Percentiles rank a stretch among this genome's conserved stretches.
phyloP scores from a whole-genome alignment of 1,140 invertebrate genomes.

The Leptopilina clavipes region DNA sequence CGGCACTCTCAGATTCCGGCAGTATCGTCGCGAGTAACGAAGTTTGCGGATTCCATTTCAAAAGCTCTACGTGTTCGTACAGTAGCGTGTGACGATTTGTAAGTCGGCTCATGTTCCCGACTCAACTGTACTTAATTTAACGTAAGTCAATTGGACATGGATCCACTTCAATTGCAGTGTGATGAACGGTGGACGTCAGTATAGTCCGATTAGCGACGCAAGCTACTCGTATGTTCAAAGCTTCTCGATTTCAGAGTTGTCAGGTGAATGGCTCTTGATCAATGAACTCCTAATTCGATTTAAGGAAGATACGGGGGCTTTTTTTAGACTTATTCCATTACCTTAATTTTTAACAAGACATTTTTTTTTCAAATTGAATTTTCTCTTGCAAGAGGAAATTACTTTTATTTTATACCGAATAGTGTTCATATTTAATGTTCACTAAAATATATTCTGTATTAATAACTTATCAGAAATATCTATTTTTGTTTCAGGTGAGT shows the following conservation, averaged over 20 bases:
- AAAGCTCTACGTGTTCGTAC: slow-evolving; percentile 1
- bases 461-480: too few relatives aligned
- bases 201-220: slow-evolving; percentile 20
- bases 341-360: neutral
- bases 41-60: slow-evolving; percentile 27
- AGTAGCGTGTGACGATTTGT: slow-evolving; percentile 12
- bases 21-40: slow-evolving; percentile 28
- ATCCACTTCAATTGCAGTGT: slow-evolving; percentile 34
- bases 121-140: slow-evolving; percentile 15
- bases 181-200: slow-evolving; percentile 27
- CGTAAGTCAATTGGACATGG: slow-evolving; percentile 32
- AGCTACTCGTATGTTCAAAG: neutral
- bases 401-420: too few relatives aligned
- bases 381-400: too few relatives aligned
- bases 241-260: slow-evolving; percentile 6
- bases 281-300: slow-evolving; percentile 30
- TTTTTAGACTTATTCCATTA: slow-evolving; percentile 1
- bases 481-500: too few relatives aligned
- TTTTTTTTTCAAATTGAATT: neutral
- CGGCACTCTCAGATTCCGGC: slow-evolving; percentile 7
- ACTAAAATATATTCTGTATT: too few relatives aligned
- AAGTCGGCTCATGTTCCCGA: slow-evolving; percentile 28
- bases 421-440: neutral
- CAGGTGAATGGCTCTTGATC: slow-evolving; percentile 17
- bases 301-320: neutral